Percentiles rank a stretch among this genome's conserved stretches.
These are phyloP conservation scores for Metopolophium dirhodum DNA, from an alignment of 1,140 invertebrate genomes.

Conservation along the genomic window DNA sequence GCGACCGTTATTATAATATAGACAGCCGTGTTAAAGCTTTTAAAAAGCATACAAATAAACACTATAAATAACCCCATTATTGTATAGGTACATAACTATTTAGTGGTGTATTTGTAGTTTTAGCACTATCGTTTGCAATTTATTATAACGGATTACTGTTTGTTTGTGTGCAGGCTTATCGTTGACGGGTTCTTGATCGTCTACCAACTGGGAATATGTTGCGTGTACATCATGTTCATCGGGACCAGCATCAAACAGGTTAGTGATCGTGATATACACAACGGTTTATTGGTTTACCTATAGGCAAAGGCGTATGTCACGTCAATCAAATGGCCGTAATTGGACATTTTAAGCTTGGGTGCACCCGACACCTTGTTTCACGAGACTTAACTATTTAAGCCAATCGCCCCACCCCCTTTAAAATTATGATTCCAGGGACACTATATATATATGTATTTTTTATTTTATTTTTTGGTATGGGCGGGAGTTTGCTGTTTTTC, in stretches of 20 bases:
- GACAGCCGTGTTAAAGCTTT: neutral
- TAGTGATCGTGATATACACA: conserved; percentile 39
- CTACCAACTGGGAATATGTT: conserved; percentile 88
- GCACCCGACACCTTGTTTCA: no score
- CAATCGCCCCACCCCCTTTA: no score
- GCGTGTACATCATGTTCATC: conserved; percentile 87
- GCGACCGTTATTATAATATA: neutral
- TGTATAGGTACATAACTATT: neutral
- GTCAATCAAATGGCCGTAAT: neutral
- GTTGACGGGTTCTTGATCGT: conserved; percentile 78
- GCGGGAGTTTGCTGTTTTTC: neutral
- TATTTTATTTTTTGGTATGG: no score
- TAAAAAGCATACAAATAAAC: neutral
- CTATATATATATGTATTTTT: neutral
- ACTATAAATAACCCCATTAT: neutral
- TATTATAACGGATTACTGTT: neutral
- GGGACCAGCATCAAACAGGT: conserved; percentile 75
- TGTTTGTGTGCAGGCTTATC: conserved; percentile 63
- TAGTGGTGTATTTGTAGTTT: neutral
- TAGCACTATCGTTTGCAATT: neutral
- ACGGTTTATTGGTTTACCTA: neutral
- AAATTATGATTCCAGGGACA: neutral
- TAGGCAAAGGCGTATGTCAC: no score
- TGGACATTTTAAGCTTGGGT: neutral
- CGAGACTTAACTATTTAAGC: no score